A percentile compares a stretch with the other conserved stretches of the same genome.
Evolutionary conservation across 2,888 invertebrate genomes (phyloP).

Genomic region (Junonia oenone): DNA sequence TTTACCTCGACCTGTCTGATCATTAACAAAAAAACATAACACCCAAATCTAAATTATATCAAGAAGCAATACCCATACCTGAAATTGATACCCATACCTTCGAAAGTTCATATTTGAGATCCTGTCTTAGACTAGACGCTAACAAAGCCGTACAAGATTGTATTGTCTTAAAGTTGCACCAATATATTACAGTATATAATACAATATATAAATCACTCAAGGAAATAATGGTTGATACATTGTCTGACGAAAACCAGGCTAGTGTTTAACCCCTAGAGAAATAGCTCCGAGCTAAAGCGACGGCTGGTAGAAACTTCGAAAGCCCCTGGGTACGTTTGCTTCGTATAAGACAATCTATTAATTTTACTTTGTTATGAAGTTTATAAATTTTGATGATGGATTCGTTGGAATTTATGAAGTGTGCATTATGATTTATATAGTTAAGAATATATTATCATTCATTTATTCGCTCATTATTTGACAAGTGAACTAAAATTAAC

Average conservation of each 20-base stretch:
- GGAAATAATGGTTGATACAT: constrained; percentile 10
- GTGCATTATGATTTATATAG: no score
- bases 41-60: no score
- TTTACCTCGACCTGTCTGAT: no score
- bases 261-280: constrained; percentile 12
- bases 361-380: background rate
- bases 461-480: no score
- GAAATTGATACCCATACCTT: no score
- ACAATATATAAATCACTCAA: constrained; percentile 1
- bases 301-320: constrained; percentile 4
- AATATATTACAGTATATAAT: background rate
- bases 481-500: no score
- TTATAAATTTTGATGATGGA: background rate
- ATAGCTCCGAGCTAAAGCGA: constrained; percentile 14
- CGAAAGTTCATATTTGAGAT: background rate
- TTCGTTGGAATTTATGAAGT: background rate
- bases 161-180: background rate
- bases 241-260: constrained; percentile 6
- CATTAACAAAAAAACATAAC: no score
- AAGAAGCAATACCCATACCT: no score
- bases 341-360: constrained; percentile 22
- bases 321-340: constrained; percentile 19
- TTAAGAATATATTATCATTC: no score
- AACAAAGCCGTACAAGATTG: background rate
- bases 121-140: background rate